Base-by-base conservation (phyloP, 2,113 vertebrate genomes). In the Bos javanicus region DNA sequence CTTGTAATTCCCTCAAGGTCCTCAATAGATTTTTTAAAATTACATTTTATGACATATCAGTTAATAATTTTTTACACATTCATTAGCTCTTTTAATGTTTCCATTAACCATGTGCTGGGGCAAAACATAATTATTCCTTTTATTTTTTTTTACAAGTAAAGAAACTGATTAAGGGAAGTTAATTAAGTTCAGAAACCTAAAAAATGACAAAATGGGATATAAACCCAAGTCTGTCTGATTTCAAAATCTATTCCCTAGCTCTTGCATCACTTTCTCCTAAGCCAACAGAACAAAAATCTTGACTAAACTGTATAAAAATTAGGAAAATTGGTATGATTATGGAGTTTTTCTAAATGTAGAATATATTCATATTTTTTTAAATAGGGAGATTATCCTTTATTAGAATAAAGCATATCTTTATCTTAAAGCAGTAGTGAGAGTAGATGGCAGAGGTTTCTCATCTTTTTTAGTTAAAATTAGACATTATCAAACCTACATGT, bases 391-490 rank as follows among this genome's bases (percentile, higher is more conserved):
- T 48, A 14, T 7, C 19, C 2, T 50, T 52, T 30, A 92, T 62
- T 21, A 83, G 1, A 3, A 91, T 81, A 82, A 59, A 82, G 74
- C 83, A 30, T 52, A 43, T 59, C 13, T 33, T 43, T 71, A 89
- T 94, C 64, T 74, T 93, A 43, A 97, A 96, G 28, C 11, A 30
- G 5, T 59, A 39, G 19, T 50, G 26, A 64, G 16, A 67, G 12
- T 64, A 90, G 16, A 57, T 59, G 10, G 19, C 57, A 64, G 6
- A 30, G 82, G 26, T 50, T 60, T 87, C 52, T 88, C 23, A 3
- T 62, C 11, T 50, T 59, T 90, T 93, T 90, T 82, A 76, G 26
- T 19, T 76, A 97, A 92, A 90, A 94, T 92, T 88, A 62, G 67
- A 83, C 56, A 78, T 30, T 86, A 1, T 71, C 78, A 95, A 90